Evolutionary conservation across 2,888 invertebrate genomes (phyloP).

Genomic region (Meiosimyza platycephala): DNA sequence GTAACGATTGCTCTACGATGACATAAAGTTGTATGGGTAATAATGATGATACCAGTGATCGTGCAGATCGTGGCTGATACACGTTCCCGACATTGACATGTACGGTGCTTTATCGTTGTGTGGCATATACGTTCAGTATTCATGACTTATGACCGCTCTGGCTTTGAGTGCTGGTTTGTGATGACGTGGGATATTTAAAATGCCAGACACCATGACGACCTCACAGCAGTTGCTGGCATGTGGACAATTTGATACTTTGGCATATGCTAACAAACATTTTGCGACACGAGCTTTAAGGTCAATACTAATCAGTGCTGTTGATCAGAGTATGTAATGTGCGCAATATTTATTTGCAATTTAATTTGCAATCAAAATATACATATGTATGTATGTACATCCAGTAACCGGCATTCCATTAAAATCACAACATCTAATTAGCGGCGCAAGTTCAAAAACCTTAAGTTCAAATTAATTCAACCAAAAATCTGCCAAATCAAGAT

Average conservation of each 20-base stretch:
- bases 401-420: no score
- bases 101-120: background rate
- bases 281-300: background rate
- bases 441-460: constrained; percentile 8
- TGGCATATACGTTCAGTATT: constrained; percentile 14
- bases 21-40: background rate
- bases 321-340: background rate
- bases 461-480: constrained; percentile 11
- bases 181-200: constrained; percentile 12
- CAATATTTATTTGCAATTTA: background rate
- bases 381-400: constrained; percentile 16
- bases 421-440: background rate
- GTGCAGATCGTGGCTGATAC: background rate
- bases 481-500: constrained; percentile 19
- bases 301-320: background rate
- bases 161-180: background rate
- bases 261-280: constrained; percentile 31
- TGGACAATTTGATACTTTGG: constrained; percentile 19
- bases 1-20: background rate
- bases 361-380: constrained; percentile 37
- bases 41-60: constrained; percentile 2
- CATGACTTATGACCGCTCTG: constrained; percentile 59
- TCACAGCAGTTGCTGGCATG: constrained; percentile 22
- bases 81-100: background rate
- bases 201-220: constrained; percentile 52